Evolutionary conservation across 1,140 invertebrate genomes (phyloP), one percentile per base, ranked within the genome.

Genomic region (Drosophila kohkoa): DNA sequence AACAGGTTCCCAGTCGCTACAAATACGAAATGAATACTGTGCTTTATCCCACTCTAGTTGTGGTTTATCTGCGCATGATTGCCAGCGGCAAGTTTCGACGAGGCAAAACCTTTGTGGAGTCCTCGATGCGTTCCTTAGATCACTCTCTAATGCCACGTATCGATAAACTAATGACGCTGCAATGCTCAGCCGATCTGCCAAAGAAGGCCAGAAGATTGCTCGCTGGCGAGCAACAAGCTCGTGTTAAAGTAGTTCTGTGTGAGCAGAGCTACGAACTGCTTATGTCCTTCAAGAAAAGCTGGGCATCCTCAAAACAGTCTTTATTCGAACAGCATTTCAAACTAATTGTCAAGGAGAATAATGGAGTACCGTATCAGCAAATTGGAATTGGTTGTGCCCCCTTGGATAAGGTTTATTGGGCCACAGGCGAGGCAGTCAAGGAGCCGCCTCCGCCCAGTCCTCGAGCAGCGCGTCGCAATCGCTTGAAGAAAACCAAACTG

Each of bases 1-100:
- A 35, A 0, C 7, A 2, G 20, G 25, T 54, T 0, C 72, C 82
- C 8, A 79, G 77, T 62, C 65, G 67, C 4, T 41, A 68, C 10
- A 77, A 62, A 20, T 78, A 74, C 5, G 73, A 87, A n/a, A n/a
- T 80, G 2, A 48, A 64, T 6, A 30, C 10, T 0, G 6, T 87
- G 8, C 10, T 83, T 0, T 87, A 66, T 43, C 83, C 83, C 1
- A 35, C 69, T 6, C 30, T 87, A 1, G 46, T 49, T 0, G 1
- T 88, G 0, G 30, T 15, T 1, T 87, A 88, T 25, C 32, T 87
- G 0, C 41, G 68, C 5, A 74, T 87, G 73, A 46, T 88, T 11
- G 43, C 41, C 5, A 55, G 58, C 6, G 68, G 67, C 1, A 68
- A 77, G 3, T 25, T 10, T 5, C 45, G 51, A 0, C 45, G 38